Evolutionary conservation across 2,888 invertebrate species (phyloP), one percentile per base, ranked within the genome.

Genomic region (Oeneis ivallda): DNA sequence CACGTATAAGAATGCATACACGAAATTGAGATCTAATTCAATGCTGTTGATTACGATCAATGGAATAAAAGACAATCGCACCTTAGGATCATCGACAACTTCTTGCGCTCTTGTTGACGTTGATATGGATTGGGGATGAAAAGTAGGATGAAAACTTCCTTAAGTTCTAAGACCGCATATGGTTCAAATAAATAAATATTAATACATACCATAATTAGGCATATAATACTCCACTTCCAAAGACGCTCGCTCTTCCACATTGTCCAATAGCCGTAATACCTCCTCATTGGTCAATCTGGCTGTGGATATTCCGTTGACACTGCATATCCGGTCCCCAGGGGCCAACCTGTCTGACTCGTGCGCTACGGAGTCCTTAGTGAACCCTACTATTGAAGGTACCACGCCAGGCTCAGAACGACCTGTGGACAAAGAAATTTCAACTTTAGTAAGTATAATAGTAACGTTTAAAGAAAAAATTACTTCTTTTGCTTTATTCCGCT

Each of bases 201-300:
- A 26, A 7, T 7, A 89, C 93, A 94, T 84, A 96, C 96, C 95
- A 85, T 95, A 95, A 79, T 95, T 95, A 37, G 96, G 96, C 81
- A 97, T 93, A 70, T 95, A 95, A 85, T 97, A 97, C 80, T 96
- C 96, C 71, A 97, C 94, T 87, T 97, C 96, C 76, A 97, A 87
- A n/a, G 95, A 92, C 9, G 96, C 95, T 63, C 94, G 92, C 68
- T 94, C 94, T 70, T 95, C 95, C 17, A 95, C 95, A 84, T 95
- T 95, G 80, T 96, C 95, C 73, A 97, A 84, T 15, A 96, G 84
- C 72, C 95, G 93, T 72, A 95, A 93, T 41, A 96, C 95, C 80
- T 97, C 96, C 72, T 96, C 95, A 79, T 96, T 96, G 66, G 94
- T 94, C 77, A 97, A 93, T 64, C 94, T 93, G 11, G 94, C 93